Conservation (phyloP, 2,888 invertebrate species). For the Pachymerium ferrugineum region DNA sequence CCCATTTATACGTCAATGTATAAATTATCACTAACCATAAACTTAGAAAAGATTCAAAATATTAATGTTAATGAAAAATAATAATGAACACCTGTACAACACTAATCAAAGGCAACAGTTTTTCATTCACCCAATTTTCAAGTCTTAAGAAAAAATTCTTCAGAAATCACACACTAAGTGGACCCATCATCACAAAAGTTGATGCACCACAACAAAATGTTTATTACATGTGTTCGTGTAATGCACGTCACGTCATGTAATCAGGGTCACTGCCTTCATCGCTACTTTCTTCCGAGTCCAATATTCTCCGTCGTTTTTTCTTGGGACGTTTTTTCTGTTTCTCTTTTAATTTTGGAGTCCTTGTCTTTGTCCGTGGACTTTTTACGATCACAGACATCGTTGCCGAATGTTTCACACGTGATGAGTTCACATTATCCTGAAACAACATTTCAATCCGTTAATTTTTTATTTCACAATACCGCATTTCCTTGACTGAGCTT, state of each 20-base stretch:
- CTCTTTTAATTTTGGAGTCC: slow-evolving; percentile 37
- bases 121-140: neutral
- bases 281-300: slow-evolving; percentile 54
- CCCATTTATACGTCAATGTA: neutral
- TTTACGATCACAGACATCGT: slow-evolving; percentile 28
- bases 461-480: neutral
- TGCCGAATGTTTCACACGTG: neutral
- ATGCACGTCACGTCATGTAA: slow-evolving; percentile 38
- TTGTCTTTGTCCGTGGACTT: slow-evolving; percentile 31
- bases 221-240: neutral
- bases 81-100: neutral
- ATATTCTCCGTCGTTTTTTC: slow-evolving; percentile 35
- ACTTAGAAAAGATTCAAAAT: neutral
- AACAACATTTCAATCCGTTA: neutral
- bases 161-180: neutral
- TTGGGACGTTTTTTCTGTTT: slow-evolving; percentile 35
- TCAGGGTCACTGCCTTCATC: slow-evolving; percentile 53
- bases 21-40: neutral
- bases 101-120: neutral
- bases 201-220: neutral
- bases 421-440: slow-evolving; percentile 14
- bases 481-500: too few relatives aligned
- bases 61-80: neutral
- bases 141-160: neutral
- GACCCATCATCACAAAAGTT: neutral